Evolutionary conservation across 23 tunicate species (phyloP).

Genomic region (Ascidia mentula): DNA sequence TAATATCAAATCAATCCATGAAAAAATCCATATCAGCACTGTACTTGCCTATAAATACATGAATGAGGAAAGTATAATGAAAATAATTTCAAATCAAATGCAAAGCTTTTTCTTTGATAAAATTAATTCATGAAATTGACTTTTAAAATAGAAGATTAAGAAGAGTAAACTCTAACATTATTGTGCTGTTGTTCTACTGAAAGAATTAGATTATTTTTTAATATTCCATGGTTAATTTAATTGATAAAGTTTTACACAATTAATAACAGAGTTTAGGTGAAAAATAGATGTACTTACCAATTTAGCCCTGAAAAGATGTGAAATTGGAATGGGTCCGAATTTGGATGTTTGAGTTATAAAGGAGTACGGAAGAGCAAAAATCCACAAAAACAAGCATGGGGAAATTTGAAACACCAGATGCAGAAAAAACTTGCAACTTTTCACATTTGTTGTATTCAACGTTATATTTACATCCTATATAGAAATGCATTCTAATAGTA

Average conservation of each 20-base stretch:
- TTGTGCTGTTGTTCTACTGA: too few species aligned
- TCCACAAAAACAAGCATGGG: neutral
- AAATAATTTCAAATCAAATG: too few species aligned
- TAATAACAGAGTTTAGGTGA: too few species aligned
- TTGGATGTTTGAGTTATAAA: neutral
- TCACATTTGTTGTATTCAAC: neutral
- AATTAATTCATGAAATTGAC: too few species aligned
- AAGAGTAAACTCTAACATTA: too few species aligned
- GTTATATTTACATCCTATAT: too few species aligned
- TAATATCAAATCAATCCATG: neutral
- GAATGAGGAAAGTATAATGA: too few species aligned
- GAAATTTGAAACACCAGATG: neutral
- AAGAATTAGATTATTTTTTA: too few species aligned
- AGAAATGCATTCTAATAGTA: too few species aligned
- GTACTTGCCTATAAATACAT: neutral
- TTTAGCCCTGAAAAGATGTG: neutral
- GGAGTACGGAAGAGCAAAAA: neutral
- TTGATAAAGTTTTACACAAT: too few species aligned
- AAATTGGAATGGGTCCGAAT: neutral
- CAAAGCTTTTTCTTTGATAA: neutral
- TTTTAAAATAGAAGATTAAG: too few species aligned
- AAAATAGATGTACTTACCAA: neutral
- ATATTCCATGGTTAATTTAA: too few species aligned
- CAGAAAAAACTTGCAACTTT: neutral
- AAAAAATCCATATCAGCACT: neutral